These are phyloP conservation scores for Theocolax elegans DNA, from an alignment of 1,140 invertebrate species.

Conservation along the genomic window DNA sequence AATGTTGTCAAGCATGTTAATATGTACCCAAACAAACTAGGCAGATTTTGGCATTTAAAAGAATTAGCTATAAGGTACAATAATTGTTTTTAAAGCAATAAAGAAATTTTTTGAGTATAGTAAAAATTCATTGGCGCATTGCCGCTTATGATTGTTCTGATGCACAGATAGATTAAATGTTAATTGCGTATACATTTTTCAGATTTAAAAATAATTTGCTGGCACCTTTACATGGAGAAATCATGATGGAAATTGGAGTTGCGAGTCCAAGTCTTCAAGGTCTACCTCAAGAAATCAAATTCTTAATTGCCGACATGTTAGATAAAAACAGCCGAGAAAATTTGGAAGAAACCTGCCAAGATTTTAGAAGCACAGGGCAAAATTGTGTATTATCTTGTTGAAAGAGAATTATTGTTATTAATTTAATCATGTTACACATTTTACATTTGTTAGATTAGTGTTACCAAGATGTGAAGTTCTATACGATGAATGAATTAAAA, in stretches of 20 bases:
- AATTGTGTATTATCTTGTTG: not conserved
- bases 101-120: too few species aligned
- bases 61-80: constrained; percentile 53
- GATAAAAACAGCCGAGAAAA: constrained; percentile 17
- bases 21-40: constrained; percentile 46
- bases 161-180: not conserved
- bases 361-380: not conserved
- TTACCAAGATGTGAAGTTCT: too few species aligned
- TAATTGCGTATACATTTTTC: too few species aligned
- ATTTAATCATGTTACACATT: too few species aligned
- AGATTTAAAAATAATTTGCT: constrained; percentile 55
- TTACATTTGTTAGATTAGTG: too few species aligned
- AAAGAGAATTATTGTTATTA: too few species aligned
- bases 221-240: constrained; percentile 48
- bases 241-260: constrained; percentile 46
- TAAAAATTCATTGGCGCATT: too few species aligned
- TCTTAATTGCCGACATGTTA: constrained; percentile 44
- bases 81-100: too few species aligned
- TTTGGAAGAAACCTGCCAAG: constrained; percentile 15
- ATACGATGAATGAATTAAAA: too few species aligned
- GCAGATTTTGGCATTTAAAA: constrained; percentile 52
- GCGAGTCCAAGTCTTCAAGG: constrained; percentile 50
- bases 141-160: not conserved
- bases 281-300: constrained; percentile 51
- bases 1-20: constrained; percentile 51